These are phyloP conservation scores for Puma concolor DNA, from an alignment of 2,113 vertebrate species.

Conservation along the genomic window DNA sequence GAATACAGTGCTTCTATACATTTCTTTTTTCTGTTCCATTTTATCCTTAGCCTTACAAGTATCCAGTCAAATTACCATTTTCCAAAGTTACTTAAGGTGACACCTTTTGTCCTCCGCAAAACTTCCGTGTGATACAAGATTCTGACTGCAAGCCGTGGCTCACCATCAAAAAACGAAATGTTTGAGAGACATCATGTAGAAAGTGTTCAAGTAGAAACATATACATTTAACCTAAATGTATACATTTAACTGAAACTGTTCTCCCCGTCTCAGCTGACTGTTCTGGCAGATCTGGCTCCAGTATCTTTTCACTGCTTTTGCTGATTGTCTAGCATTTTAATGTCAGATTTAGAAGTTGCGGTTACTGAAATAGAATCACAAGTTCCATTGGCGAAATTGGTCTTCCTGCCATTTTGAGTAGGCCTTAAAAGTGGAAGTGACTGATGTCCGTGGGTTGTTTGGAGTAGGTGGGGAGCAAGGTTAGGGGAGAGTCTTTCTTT, in stretches of 20 bases:
- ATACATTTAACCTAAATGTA: too few relatives aligned
- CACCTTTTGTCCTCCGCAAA: background rate
- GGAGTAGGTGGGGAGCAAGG: background rate
- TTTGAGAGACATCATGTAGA: background rate
- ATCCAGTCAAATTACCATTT: background rate
- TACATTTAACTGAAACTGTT: background rate
- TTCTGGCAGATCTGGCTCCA: background rate
- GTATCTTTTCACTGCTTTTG: constrained; percentile 32
- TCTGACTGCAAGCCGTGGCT: background rate
- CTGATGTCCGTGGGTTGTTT: background rate
- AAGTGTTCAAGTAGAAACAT: background rate
- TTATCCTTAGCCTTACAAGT: background rate
- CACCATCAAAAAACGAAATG: background rate
- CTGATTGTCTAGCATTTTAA: background rate
- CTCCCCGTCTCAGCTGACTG: background rate
- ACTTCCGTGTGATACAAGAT: background rate
- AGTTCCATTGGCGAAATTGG: background rate
- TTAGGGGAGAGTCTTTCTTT: background rate
- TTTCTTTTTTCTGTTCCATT: background rate
- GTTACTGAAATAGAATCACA: background rate
- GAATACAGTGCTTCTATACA: background rate
- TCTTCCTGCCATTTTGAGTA: constrained; percentile 10
- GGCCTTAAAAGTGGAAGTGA: background rate
- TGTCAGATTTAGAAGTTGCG: background rate
- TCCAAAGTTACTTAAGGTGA: background rate